Percentiles rank a stretch among this genome's conserved stretches.
These are phyloP conservation scores for Dissostichus mawsoni DNA, from an alignment of 2,113 vertebrate species.

Conservation along the genomic window DNA sequence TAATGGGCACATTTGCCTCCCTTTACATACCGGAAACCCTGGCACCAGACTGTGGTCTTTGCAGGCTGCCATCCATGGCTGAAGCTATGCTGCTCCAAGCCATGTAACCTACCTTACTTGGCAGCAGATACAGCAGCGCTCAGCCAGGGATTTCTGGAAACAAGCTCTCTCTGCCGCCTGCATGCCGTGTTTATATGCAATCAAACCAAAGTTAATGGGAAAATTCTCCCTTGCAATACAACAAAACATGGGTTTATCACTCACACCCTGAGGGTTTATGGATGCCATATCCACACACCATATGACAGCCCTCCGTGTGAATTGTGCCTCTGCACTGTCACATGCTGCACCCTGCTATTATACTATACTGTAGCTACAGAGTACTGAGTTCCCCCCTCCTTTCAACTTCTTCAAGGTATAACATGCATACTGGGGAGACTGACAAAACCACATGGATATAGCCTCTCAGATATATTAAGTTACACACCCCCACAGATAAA, in stretches of 20 bases:
- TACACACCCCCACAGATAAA: slow-evolving; percentile 27
- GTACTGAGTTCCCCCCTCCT: background rate
- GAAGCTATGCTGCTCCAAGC: slow-evolving; percentile 48
- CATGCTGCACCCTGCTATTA: slow-evolving; percentile 32
- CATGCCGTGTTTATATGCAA: slow-evolving; percentile 72
- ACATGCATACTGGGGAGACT: slow-evolving; percentile 40
- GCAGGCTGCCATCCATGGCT: slow-evolving; percentile 64
- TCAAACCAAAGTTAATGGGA: slow-evolving; percentile 78
- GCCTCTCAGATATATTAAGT: slow-evolving; percentile 38
- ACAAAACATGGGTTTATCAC: slow-evolving; percentile 63
- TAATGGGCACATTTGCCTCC: slow-evolving; percentile 66
- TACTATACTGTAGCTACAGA: slow-evolving; percentile 32
- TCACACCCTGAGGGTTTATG: slow-evolving; percentile 65
- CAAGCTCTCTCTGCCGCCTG: slow-evolving; percentile 58
- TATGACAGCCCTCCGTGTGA: slow-evolving; percentile 62
- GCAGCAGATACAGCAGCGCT: slow-evolving; percentile 44
- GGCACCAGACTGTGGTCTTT: slow-evolving; percentile 56
- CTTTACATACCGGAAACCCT: slow-evolving; percentile 58
- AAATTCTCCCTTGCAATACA: slow-evolving; percentile 66
- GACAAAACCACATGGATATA: slow-evolving; percentile 39
- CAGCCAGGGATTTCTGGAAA: slow-evolving; percentile 75
- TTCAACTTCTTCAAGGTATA: slow-evolving; percentile 33
- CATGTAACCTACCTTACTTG: slow-evolving; percentile 75
- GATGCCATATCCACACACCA: slow-evolving; percentile 54
- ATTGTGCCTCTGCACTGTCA: slow-evolving; percentile 47